Conservation (phyloP, 1,140 invertebrate species). For the Nasonia longicornis region DNA sequence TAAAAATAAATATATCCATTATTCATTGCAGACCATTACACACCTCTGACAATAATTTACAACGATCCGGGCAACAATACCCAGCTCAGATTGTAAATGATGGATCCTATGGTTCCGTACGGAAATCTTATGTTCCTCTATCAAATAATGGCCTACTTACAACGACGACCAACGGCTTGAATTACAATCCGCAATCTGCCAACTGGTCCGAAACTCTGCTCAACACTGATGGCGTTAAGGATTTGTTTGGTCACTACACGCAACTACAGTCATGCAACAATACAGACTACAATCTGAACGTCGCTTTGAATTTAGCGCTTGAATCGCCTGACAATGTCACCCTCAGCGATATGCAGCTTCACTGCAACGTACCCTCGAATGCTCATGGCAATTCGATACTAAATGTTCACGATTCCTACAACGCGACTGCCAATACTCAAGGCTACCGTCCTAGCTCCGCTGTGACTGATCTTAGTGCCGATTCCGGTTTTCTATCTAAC, state of each 20-base stretch:
- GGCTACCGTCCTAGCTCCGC: conserved; percentile 60
- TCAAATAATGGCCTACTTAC: conserved; percentile 43
- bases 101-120: conserved; percentile 24
- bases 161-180: conserved; percentile 58
- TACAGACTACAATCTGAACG: conserved; percentile 64
- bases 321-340: conserved; percentile 55
- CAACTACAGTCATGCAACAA: conserved; percentile 52
- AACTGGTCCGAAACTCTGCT: conserved; percentile 60
- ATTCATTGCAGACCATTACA: conserved; percentile 12
- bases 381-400: conserved; percentile 54
- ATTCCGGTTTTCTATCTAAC: conserved; percentile 65
- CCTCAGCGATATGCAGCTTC: conserved; percentile 56
- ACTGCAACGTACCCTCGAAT: conserved; percentile 53
- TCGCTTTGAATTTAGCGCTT: conserved; percentile 53
- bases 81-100: conserved; percentile 25
- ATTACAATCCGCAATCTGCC: conserved; percentile 52
- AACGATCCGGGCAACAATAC: conserved; percentile 33
- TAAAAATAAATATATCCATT: conserved; percentile 7
- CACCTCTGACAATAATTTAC: conserved; percentile 38
- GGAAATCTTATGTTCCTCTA: conserved; percentile 38
- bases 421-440: conserved; percentile 51
- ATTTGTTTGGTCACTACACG: conserved; percentile 61
- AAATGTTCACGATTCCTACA: conserved; percentile 59
- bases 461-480: conserved; percentile 63
- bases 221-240: conserved; percentile 54